Conservation (phyloP, 2,113 vertebrate genomes). For the Apteryx mantelli region DNA sequence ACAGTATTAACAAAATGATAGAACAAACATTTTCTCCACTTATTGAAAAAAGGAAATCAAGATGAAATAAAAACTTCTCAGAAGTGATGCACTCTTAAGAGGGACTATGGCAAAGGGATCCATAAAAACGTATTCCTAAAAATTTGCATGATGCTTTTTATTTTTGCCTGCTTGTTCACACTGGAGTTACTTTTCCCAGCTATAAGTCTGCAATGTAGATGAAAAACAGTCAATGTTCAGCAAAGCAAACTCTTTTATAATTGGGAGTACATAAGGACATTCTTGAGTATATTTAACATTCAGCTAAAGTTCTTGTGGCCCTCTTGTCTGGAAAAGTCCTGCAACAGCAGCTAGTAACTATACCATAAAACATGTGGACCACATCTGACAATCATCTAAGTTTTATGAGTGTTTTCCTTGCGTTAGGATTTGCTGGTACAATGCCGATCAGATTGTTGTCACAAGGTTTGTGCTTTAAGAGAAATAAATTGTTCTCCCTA, state of each 20-base stretch:
- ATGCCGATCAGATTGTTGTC: background rate
- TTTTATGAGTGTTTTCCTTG: background rate
- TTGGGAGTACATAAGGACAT: background rate
- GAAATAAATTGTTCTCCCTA: background rate
- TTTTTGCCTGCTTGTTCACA: background rate
- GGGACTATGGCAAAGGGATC: background rate
- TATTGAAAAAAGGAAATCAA: background rate
- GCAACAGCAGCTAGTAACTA: background rate
- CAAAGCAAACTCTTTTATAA: background rate
- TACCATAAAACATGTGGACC: background rate
- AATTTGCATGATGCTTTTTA: background rate
- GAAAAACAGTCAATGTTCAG: background rate
- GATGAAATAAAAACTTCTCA: background rate
- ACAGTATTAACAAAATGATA: rapidly evolving
- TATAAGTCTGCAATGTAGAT: background rate
- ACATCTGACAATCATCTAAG: background rate
- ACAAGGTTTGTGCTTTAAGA: background rate
- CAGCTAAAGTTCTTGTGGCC: background rate
- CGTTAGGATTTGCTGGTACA: background rate
- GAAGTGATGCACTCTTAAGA: background rate
- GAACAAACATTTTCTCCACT: background rate
- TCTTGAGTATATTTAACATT: background rate
- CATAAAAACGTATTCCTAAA: background rate
- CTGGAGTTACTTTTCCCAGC: background rate
- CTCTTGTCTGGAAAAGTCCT: background rate